These are phyloP conservation scores for Epiblema foenella DNA, from an alignment of 2,888 invertebrate genomes.

Conservation along the genomic window DNA sequence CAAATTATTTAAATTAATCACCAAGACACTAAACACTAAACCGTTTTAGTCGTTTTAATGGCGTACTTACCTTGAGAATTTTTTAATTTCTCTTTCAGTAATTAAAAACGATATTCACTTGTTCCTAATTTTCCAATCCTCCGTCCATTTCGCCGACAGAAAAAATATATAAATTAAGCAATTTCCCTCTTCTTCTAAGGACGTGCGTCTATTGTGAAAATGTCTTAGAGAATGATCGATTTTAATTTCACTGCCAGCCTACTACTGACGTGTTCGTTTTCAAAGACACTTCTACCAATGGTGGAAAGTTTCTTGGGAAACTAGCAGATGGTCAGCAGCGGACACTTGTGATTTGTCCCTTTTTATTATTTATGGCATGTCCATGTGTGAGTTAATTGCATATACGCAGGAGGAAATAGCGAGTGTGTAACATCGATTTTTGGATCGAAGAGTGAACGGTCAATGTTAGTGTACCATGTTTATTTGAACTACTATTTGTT, in stretches of 20 bases:
- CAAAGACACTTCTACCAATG: constrained; percentile 64
- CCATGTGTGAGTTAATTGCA: constrained; percentile 51
- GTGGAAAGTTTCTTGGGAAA: constrained; percentile 58
- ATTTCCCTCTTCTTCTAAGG: constrained; percentile 37
- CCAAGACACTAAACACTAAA: no score
- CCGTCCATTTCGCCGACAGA: constrained; percentile 18
- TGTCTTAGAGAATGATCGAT: constrained; percentile 64
- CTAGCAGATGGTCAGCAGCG: constrained; percentile 56
- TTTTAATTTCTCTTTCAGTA: constrained; percentile 22
- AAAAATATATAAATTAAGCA: neutral
- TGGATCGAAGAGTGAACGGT: constrained; percentile 57
- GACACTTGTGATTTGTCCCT: constrained; percentile 63
- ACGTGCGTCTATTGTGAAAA: constrained; percentile 56
- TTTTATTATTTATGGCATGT: constrained; percentile 69
- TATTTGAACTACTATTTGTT: constrained; percentile 47
- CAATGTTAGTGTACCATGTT: constrained; percentile 57
- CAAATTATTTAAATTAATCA: constrained; percentile 13
- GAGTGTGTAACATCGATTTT: constrained; percentile 51
- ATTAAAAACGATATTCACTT: constrained; percentile 26
- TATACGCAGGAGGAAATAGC: constrained; percentile 42
- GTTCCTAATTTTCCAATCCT: constrained; percentile 13
- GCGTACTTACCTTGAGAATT: constrained; percentile 33
- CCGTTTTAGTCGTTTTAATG: constrained; percentile 13
- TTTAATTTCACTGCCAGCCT: constrained; percentile 63
- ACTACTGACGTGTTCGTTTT: constrained; percentile 72